Evolutionary conservation across 2,113 vertebrate species (phyloP).

Genomic region (Lipotes vexillifer): DNA sequence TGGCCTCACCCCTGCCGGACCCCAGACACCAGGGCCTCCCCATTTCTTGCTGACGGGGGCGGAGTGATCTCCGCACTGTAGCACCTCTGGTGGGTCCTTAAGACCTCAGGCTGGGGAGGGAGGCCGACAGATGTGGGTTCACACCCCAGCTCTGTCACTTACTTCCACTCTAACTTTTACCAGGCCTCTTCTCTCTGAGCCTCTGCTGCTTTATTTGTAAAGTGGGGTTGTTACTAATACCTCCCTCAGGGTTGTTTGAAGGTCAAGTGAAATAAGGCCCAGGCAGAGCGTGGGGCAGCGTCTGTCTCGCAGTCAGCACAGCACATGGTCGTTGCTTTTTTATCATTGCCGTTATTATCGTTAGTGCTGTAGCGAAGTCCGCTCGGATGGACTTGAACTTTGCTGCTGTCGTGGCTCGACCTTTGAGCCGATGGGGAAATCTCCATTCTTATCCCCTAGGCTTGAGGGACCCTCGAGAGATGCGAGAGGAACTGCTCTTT

Average conservation of each 20-base stretch:
- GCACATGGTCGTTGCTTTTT: fast-evolving
- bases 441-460: neutral
- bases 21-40: neutral
- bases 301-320: fast-evolving
- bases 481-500: neutral
- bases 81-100: neutral
- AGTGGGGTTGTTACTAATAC: neutral
- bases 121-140: neutral
- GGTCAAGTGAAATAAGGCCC: too few relatives aligned
- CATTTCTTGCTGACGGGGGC: neutral
- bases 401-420: neutral
- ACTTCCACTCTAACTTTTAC: neutral
- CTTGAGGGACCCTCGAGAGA: neutral
- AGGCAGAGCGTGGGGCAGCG: neutral
- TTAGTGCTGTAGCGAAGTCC: fast-evolving
- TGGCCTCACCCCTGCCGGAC: neutral
- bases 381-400: neutral
- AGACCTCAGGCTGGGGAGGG: neutral
- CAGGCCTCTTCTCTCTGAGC: neutral
- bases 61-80: neutral
- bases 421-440: neutral
- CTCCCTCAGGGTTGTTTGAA: neutral
- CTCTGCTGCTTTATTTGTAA: neutral
- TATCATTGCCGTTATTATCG: fast-evolving
- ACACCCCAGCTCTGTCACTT: neutral